Evolutionary conservation across 2,797 vertebrate species (phyloP).

Genomic region (Sternotherus odoratus): DNA sequence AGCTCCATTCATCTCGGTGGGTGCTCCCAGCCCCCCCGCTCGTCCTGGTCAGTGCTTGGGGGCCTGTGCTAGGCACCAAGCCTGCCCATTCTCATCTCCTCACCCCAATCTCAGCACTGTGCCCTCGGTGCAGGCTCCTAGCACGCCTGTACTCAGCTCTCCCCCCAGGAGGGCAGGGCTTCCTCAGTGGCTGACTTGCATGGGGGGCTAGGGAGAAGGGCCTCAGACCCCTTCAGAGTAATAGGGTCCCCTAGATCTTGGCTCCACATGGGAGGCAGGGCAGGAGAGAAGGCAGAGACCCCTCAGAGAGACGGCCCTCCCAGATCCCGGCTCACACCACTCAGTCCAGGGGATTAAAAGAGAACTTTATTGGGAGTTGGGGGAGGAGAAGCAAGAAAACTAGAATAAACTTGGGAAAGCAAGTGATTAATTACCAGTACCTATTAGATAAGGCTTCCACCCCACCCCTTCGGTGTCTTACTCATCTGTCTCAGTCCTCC

Average conservation of each 20-base stretch:
- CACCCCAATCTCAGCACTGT: background rate
- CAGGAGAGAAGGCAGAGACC: background rate
- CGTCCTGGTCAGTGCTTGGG: background rate
- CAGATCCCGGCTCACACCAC: background rate
- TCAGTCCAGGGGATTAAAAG: too few relatives aligned
- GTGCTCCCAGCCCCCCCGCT: background rate
- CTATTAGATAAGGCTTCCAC: too few relatives aligned
- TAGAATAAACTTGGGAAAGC: too few relatives aligned
- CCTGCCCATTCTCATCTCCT: background rate
- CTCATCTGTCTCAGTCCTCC: too few relatives aligned
- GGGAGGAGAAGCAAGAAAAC: too few relatives aligned
- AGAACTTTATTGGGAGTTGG: too few relatives aligned
- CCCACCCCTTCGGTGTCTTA: too few relatives aligned
- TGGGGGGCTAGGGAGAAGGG: background rate
- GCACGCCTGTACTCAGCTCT: background rate
- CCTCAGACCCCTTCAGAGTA: background rate
- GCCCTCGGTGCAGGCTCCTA: too few relatives aligned
- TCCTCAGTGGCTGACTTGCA: background rate
- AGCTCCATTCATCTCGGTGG: background rate
- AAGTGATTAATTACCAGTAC: too few relatives aligned
- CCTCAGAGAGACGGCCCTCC: background rate
- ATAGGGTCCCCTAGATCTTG: background rate
- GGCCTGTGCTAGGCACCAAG: background rate
- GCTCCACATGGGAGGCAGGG: background rate
- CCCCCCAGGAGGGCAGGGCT: background rate